These are phyloP conservation scores for Tachysurus vachellii DNA, from an alignment of 2,113 vertebrate species.

Conservation along the genomic window DNA sequence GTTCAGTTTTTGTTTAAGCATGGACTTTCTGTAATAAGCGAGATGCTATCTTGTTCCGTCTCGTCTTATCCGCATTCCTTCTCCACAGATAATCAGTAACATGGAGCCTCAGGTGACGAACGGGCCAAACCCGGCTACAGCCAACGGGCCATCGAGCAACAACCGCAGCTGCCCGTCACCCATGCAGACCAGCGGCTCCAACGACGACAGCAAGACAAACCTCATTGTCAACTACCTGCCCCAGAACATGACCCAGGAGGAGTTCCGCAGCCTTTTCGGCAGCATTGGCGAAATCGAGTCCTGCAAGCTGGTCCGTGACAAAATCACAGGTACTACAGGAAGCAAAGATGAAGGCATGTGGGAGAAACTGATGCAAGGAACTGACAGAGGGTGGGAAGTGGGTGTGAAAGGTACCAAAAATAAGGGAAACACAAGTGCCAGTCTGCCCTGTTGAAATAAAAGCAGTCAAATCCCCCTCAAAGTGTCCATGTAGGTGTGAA, in stretches of 20 bases:
- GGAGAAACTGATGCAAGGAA: not conserved
- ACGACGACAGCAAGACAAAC: constrained; percentile 99
- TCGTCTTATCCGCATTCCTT: constrained; percentile 15
- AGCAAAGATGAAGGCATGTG: constrained; percentile 6
- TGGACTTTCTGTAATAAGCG: not conserved
- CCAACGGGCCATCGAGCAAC: constrained; percentile 97
- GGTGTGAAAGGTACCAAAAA: constrained; percentile 18
- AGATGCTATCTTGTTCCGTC: constrained; percentile 1
- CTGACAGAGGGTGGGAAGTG: constrained; percentile 8
- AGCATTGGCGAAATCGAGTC: constrained; percentile 99
- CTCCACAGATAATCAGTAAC: constrained; percentile 98
- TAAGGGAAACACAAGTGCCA: constrained; percentile 20
- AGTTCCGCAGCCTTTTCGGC: constrained; percentile 99
- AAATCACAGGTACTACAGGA: constrained; percentile 91
- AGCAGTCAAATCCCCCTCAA: constrained; percentile 17
- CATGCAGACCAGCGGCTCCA: constrained; percentile 95
- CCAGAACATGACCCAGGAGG: constrained; percentile 99
- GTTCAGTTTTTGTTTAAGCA: not conserved
- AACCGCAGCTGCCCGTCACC: constrained; percentile 98
- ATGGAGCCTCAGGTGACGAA: constrained; percentile 99
- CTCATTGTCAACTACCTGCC: constrained; percentile 99
- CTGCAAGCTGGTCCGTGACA: constrained; percentile 99
- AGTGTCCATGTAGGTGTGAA: constrained; percentile 29
- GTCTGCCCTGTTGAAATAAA: not conserved
- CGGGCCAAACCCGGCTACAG: constrained; percentile 93